Conservation (phyloP, 2,797 vertebrate genomes). For the Morus bassanus region DNA sequence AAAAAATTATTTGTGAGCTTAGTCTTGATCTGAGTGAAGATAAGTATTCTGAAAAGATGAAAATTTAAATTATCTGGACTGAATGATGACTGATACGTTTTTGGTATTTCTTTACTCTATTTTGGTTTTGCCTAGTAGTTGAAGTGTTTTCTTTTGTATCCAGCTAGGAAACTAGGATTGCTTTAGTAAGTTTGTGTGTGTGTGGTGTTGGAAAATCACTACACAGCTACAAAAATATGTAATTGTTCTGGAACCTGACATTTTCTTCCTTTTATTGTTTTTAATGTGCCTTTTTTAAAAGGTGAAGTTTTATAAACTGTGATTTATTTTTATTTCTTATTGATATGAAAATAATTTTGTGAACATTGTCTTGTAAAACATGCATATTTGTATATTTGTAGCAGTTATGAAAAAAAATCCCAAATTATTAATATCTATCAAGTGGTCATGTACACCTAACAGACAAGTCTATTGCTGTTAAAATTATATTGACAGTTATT, state of each 20-base stretch:
- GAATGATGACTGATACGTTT: not conserved
- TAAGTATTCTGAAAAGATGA: not conserved
- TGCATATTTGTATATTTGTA: not conserved
- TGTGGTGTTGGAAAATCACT: not conserved
- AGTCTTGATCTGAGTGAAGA: not conserved
- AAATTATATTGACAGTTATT: not conserved
- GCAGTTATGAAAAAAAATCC: not conserved
- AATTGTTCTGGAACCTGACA: not conserved
- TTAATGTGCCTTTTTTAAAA: not conserved
- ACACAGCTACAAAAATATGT: not conserved
- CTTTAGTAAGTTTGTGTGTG: not conserved
- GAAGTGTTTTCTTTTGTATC: not conserved
- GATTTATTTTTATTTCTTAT: not conserved
- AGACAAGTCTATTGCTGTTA: not conserved
- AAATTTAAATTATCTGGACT: not conserved
- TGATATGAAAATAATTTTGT: not conserved
- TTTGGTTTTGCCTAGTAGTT: not conserved
- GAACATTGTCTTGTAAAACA: not conserved
- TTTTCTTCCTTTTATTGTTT: not conserved
- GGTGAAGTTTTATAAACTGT: not conserved
- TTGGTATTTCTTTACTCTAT: not conserved
- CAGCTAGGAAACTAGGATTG: not conserved
- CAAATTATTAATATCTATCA: not conserved
- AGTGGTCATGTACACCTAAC: not conserved
- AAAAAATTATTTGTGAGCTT: not conserved